Base-by-base conservation (phyloP, 1,140 invertebrate species). In the Lucilia sericata region DNA sequence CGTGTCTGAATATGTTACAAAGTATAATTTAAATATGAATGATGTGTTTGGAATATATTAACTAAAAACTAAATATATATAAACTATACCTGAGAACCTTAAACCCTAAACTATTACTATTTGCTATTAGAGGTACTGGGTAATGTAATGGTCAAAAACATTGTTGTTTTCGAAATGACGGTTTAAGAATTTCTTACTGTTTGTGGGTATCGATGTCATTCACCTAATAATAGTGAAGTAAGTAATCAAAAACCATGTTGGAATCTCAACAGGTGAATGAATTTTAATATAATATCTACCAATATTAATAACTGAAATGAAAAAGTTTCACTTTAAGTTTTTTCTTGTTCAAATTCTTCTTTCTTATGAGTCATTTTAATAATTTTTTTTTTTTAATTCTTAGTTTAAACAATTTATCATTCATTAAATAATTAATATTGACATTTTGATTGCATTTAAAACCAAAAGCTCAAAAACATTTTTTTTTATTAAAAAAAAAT, bases 11-110 rank as follows among this genome's bases (percentile, higher is more conserved):
- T 25, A 21, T 70, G 19, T 70, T 70, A 70, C 65, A 70, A 70
- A 10, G 19, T 70, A 25, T 70, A 21, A 30, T 19, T 10, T 70
- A 70, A 25, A 21, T 70, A 70, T 21, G 65, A 70, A 21, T 70
- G 55, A 70, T 70, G 65, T 70, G 65, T 70, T 70, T 70, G 65
- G 65, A 70, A 70, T 70, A 70, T 12, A 21, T 70, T 70, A 70
- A 21, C n/a, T 19, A 70, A 70, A 70, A 25, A 70, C n/a, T 70
- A 21, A 70, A 19, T n/a, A 21, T 14, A 60, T 13, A 60, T 13
- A 60, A 13, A 60, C 17, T 13, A 60, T 7, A 7, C 17, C 13
- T 60, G n/a, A 60, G n/a, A 17, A 60, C 55, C 51, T n/a, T 60
- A 60, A 60, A 60, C 51, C 51, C 14, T 60, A 60, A n/a, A 60